A percentile compares a stretch with the other conserved stretches of the same genome.
phyloP scores from a whole-genome alignment of 2,113 vertebrate genomes.

The Cranoglanis bouderius region DNA sequence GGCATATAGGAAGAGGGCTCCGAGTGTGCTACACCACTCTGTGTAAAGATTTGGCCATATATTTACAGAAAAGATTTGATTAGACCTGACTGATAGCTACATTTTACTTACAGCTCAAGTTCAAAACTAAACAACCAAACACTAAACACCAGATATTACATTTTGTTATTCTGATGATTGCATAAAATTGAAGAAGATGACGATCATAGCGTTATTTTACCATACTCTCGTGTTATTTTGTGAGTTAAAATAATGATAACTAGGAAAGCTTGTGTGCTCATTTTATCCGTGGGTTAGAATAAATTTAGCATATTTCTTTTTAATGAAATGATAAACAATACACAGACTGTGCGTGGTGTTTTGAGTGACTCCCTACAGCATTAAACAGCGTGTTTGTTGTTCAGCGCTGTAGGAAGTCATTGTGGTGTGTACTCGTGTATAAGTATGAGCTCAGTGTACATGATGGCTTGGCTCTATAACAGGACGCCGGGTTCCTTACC shows the following conservation, averaged over 20 bases:
- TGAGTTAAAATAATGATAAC: background rate
- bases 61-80: background rate
- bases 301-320: background rate
- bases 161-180: background rate
- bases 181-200: background rate
- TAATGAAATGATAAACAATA: background rate
- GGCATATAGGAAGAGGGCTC: background rate
- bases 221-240: background rate
- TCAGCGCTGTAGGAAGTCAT: background rate
- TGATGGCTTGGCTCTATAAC: constrained; percentile 15
- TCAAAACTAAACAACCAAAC: background rate
- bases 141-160: background rate
- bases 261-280: background rate
- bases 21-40: background rate
- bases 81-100: background rate
- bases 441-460: constrained; percentile 21
- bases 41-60: background rate
- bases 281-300: background rate
- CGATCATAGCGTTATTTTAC: background rate
- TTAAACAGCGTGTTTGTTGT: background rate
- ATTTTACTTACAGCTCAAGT: background rate
- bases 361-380: background rate
- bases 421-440: background rate
- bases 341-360: background rate
- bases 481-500: constrained; percentile 75